Evolutionary conservation across 1,140 invertebrate genomes (phyloP).

Genomic region (Pseudomyrmex sp.): DNA sequence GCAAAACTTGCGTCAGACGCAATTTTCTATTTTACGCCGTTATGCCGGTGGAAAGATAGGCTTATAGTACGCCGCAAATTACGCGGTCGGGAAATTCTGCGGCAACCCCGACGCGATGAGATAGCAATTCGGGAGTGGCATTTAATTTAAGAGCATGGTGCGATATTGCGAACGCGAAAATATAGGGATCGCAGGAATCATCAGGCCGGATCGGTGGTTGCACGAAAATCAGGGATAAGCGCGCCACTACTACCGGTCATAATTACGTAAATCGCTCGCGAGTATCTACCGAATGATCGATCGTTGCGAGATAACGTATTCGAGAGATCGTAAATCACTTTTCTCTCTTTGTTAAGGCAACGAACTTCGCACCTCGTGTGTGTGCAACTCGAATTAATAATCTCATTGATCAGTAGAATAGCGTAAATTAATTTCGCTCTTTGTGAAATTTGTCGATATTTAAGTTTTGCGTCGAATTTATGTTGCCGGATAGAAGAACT

Average conservation of each 20-base stretch:
- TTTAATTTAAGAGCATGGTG: conserved; percentile 27
- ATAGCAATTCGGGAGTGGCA: conserved; percentile 14
- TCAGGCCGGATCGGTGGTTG: background rate
- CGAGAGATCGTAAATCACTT: conserved; percentile 24
- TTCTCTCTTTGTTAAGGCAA: background rate
- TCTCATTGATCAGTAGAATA: conserved; percentile 9
- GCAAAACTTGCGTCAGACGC: background rate
- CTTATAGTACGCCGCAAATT: conserved; percentile 17
- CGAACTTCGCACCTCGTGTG: background rate
- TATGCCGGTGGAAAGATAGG: background rate
- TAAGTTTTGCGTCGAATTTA: no score
- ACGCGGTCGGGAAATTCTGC: background rate
- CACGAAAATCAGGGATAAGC: background rate
- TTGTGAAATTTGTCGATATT: no score
- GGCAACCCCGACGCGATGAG: background rate
- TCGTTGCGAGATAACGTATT: background rate
- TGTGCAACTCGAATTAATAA: background rate
- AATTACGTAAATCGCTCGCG: conserved; percentile 4
- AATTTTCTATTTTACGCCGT: conserved; percentile 22
- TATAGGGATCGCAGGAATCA: background rate
- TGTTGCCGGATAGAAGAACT: no score
- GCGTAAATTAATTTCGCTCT: background rate
- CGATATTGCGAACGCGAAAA: background rate
- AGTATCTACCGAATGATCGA: background rate
- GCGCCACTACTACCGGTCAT: background rate